phyloP scores from a whole-genome alignment of 1,140 invertebrate species.

The Batillaria attramentaria region DNA sequence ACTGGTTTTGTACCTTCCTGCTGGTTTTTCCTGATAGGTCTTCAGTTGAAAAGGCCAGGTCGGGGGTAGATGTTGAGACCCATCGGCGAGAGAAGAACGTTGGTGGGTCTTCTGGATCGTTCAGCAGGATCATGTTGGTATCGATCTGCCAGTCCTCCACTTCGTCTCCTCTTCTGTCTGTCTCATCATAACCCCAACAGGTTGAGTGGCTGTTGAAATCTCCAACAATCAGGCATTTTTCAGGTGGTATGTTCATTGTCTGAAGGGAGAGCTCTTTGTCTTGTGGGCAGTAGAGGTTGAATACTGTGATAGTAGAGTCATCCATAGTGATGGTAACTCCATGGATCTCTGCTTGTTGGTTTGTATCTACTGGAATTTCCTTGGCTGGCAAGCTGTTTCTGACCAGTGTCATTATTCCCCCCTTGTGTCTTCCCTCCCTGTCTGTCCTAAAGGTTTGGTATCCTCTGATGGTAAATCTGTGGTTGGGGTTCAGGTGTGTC shows the following conservation, averaged over 20 bases:
- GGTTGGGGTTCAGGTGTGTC: too few species aligned
- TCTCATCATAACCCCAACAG: slow-evolving; percentile 28
- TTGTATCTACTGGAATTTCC: too few species aligned
- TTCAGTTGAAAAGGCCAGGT: slow-evolving; percentile 35
- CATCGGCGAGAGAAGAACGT: slow-evolving; percentile 40
- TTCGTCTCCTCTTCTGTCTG: slow-evolving; percentile 35
- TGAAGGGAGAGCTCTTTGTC: slow-evolving; percentile 20
- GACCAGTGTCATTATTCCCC: too few species aligned
- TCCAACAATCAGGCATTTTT: slow-evolving; percentile 27
- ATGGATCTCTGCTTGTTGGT: too few species aligned
- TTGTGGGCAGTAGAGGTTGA: too few species aligned
- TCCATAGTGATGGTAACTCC: too few species aligned
- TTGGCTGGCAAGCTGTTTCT: too few species aligned
- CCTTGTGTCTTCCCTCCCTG: too few species aligned
- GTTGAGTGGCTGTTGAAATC: slow-evolving; percentile 38
- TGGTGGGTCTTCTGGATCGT: slow-evolving; percentile 24
- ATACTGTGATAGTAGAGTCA: too few species aligned
- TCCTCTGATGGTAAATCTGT: too few species aligned
- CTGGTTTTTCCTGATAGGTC: slow-evolving; percentile 27
- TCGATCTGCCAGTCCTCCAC: slow-evolving; percentile 38
- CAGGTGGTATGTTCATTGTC: neutral
- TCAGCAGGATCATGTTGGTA: slow-evolving; percentile 25
- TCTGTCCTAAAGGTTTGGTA: too few species aligned
- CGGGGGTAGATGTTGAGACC: slow-evolving; percentile 35
- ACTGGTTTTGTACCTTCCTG: slow-evolving; percentile 9